A percentile compares a stretch with the other conserved stretches of the same genome.
phyloP scores from a whole-genome alignment of 2,113 vertebrate species.

The Calypte anna region DNA sequence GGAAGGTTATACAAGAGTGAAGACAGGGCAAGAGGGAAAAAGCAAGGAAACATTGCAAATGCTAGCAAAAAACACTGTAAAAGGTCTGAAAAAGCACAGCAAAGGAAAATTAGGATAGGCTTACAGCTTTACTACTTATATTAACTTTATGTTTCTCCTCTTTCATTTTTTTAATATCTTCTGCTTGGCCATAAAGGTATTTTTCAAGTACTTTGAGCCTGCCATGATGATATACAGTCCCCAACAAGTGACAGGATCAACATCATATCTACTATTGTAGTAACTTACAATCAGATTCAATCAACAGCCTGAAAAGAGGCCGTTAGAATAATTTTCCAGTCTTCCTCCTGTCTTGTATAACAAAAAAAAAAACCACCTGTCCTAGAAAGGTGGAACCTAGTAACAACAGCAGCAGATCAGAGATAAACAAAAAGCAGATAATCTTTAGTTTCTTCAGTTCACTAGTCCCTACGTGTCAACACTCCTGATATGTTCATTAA shows the following conservation, averaged over 20 bases:
- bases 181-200: not conserved
- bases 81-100: not conserved
- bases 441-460: constrained; percentile 43
- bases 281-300: not conserved
- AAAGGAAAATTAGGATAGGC: not conserved
- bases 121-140: not conserved
- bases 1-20: not conserved
- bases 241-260: not conserved
- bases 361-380: not conserved
- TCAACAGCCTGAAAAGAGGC: not conserved
- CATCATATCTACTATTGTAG: not conserved
- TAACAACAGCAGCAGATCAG: constrained; percentile 78
- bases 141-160: not conserved
- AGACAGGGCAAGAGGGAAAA: not conserved
- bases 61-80: not conserved
- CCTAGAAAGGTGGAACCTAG: constrained; percentile 18
- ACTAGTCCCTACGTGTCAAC: constrained; percentile 10
- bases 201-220: not conserved
- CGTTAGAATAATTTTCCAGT: not conserved
- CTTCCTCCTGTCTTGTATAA: not conserved
- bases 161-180: not conserved
- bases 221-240: not conserved
- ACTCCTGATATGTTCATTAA: not conserved
- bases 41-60: not conserved
- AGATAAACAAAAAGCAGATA: constrained; percentile 67